phyloP scores from a whole-genome alignment of 2,113 vertebrate species.

The Epinephelus fuscoguttatus region DNA sequence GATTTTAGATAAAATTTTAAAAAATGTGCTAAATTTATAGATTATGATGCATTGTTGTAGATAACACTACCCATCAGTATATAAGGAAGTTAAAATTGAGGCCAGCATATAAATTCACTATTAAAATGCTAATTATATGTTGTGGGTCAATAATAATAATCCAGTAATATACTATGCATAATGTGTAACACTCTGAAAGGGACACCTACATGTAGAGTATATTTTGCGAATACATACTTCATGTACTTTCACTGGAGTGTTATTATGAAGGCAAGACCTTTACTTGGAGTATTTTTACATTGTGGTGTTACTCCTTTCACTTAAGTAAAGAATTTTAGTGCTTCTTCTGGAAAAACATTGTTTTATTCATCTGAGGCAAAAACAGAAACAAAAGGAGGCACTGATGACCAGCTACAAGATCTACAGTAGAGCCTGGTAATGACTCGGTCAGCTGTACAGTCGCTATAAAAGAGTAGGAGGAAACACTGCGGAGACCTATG shows the following conservation, averaged over 20 bases:
- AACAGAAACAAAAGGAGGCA: background rate
- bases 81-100: too few species aligned
- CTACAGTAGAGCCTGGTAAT: conserved; percentile 21
- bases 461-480: conserved; percentile 30
- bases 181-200: background rate
- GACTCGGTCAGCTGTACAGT: conserved; percentile 26
- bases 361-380: background rate
- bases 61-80: too few species aligned
- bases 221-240: background rate
- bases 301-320: background rate
- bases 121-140: background rate
- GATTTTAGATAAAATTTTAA: too few species aligned
- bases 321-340: background rate
- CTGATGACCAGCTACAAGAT: conserved; percentile 9
- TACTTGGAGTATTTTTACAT: too few species aligned
- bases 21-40: too few species aligned
- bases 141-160: background rate
- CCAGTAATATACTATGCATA: background rate
- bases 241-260: background rate
- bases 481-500: conserved; percentile 34
- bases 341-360: background rate
- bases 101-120: background rate
- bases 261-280: background rate
- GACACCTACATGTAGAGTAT: background rate
- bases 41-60: too few species aligned